phyloP scores from a whole-genome alignment of 2,797 vertebrate species.

The Galago senegalensis region DNA sequence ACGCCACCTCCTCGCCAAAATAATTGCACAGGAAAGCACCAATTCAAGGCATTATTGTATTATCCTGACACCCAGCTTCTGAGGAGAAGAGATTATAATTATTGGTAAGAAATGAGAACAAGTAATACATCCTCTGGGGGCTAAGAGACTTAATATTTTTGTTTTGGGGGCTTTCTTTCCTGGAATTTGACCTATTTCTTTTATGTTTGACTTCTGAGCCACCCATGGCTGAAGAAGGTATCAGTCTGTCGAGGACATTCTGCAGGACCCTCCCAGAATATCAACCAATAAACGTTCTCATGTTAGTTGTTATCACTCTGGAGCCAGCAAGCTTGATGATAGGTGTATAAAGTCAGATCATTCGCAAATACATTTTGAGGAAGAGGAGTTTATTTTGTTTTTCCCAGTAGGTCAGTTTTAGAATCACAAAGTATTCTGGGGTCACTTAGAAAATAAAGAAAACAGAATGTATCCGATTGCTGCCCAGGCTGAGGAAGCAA shows the following conservation, averaged over 20 bases:
- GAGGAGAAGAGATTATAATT: conserved; percentile 4
- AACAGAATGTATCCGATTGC: conserved; percentile 81
- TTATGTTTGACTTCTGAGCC: background rate
- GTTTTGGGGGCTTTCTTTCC: background rate
- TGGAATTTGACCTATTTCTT: conserved; percentile 12
- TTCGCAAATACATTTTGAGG: conserved; percentile 22
- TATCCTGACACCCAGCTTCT: background rate
- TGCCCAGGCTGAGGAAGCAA: conserved; percentile 77
- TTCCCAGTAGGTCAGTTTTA: conserved; percentile 83
- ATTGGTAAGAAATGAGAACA: conserved; percentile 17
- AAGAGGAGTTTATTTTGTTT: conserved; percentile 81
- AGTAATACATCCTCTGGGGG: background rate
- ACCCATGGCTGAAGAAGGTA: background rate
- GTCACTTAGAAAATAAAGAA: conserved; percentile 85
- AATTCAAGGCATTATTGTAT: background rate
- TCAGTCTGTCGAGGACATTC: background rate
- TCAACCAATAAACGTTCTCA: background rate
- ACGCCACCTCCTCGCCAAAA: conserved; percentile 12
- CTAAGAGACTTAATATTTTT: conserved; percentile 10
- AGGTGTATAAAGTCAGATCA: conserved; percentile 52
- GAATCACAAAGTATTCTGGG: conserved; percentile 82
- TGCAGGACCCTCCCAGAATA: background rate
- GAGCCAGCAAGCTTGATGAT: conserved; percentile 16
- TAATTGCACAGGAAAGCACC: conserved; percentile 17
- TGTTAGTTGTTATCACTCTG: background rate